A percentile compares a stretch with the other conserved stretches of the same genome.
These are phyloP conservation scores for Eumaeus atala DNA, from an alignment of 1,140 invertebrate species.

Conservation along the genomic window DNA sequence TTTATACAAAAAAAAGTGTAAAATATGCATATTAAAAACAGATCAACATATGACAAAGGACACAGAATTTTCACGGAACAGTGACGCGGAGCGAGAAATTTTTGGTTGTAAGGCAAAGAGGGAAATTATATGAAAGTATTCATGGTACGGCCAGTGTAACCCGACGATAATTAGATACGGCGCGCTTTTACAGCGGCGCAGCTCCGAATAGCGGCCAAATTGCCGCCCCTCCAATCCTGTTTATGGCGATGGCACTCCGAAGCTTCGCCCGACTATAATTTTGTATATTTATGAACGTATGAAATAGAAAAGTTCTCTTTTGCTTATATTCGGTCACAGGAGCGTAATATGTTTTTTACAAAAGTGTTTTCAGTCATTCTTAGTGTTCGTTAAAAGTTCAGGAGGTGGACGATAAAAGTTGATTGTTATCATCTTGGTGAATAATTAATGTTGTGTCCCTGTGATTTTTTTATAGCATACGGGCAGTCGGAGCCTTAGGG, in stretches of 20 bases:
- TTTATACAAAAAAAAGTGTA: too few species aligned
- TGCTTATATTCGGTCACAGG: background rate
- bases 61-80: background rate
- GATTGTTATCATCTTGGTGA: too few species aligned
- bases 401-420: too few species aligned
- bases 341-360: slow-evolving; percentile 1
- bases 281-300: slow-evolving; percentile 26
- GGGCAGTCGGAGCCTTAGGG: too few species aligned
- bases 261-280: slow-evolving; percentile 23
- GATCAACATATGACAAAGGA: background rate
- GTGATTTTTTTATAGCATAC: background rate
- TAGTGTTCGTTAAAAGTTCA: background rate
- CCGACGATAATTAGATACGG: slow-evolving; percentile 69
- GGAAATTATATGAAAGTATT: slow-evolving; percentile 27
- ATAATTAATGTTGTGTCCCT: too few species aligned
- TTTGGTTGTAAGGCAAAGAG: slow-evolving; percentile 11
- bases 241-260: slow-evolving; percentile 19
- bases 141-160: slow-evolving; percentile 48
- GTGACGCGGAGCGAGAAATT: background rate
- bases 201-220: slow-evolving; percentile 65
- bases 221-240: slow-evolving; percentile 66
- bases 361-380: too few species aligned
- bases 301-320: slow-evolving; percentile 8
- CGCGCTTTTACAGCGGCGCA: slow-evolving; percentile 64
- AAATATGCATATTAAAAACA: too few species aligned